These are phyloP conservation scores for Ornithorhynchus anatinus DNA, from an alignment of 2,113 vertebrate species.

Conservation along the genomic window DNA sequence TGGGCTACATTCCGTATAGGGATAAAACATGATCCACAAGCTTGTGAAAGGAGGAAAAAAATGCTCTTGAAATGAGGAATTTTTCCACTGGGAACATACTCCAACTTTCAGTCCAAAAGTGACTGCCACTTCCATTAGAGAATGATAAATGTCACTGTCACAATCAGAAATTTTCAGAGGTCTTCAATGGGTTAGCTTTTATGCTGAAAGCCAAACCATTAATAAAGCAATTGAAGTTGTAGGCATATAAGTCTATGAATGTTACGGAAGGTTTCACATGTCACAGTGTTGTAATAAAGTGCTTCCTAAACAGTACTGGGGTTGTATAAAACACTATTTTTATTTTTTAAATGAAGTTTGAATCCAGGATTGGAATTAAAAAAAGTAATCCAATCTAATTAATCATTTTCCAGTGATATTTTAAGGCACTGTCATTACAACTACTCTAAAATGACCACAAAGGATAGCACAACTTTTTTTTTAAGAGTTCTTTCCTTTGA, in stretches of 20 bases:
- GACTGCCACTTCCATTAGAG: slow-evolving; percentile 34
- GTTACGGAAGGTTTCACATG: slow-evolving; percentile 66
- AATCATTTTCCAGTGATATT: slow-evolving; percentile 74
- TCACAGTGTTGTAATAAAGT: slow-evolving; percentile 62
- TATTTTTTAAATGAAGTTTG: slow-evolving; percentile 52
- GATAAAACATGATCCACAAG: background rate
- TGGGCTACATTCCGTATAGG: background rate
- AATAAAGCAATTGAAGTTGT: slow-evolving; percentile 64
- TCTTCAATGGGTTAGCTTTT: slow-evolving; percentile 54
- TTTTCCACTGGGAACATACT: slow-evolving; percentile 1
- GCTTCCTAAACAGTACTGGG: slow-evolving; percentile 38
- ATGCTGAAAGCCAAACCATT: slow-evolving; percentile 63
- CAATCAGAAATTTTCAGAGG: slow-evolving; percentile 40
- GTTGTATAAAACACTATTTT: slow-evolving; percentile 39
- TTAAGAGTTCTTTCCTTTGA: slow-evolving; percentile 69
- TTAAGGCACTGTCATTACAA: slow-evolving; percentile 80
- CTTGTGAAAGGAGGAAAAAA: background rate
- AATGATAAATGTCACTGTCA: slow-evolving; percentile 63
- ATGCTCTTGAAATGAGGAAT: slow-evolving; percentile 22
- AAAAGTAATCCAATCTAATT: slow-evolving; percentile 76
- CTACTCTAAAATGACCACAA: slow-evolving; percentile 71
- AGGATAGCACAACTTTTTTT: slow-evolving; percentile 56
- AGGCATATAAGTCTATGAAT: slow-evolving; percentile 65
- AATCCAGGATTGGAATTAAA: slow-evolving; percentile 62
- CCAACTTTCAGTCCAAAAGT: slow-evolving; percentile 38